Conservation (phyloP, 2,113 vertebrate genomes). For the Odontophorus gujanensis region DNA sequence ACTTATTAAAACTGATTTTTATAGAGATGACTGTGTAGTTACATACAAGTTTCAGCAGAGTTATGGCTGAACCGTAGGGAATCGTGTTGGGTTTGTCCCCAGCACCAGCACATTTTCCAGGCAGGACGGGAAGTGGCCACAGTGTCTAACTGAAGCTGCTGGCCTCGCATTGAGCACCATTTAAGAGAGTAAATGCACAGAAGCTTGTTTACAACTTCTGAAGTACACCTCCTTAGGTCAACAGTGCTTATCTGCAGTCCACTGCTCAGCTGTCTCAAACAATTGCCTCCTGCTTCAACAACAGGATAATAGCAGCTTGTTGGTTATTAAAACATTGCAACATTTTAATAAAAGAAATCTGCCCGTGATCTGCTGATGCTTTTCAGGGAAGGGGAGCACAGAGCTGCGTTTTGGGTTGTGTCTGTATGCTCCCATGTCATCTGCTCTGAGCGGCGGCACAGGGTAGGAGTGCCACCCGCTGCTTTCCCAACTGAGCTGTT, state of each 20-base stretch:
- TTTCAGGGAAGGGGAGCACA: background rate
- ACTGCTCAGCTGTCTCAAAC: background rate
- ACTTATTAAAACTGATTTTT: background rate
- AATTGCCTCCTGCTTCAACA: background rate
- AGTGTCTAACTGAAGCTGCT: background rate
- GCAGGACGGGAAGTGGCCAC: background rate
- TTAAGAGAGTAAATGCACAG: background rate
- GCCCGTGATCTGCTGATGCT: background rate
- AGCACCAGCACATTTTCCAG: background rate
- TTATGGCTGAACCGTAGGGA: background rate
- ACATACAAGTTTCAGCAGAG: background rate
- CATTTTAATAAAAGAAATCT: background rate
- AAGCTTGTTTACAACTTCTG: background rate
- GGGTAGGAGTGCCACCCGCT: background rate
- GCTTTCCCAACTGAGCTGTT: background rate
- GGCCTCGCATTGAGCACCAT: background rate
- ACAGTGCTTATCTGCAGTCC: background rate
- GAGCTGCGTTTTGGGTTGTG: background rate
- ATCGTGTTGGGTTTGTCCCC: background rate
- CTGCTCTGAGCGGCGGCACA: background rate
- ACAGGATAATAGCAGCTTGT: background rate
- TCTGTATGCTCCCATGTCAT: background rate
- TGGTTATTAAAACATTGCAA: background rate
- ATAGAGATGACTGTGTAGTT: background rate
- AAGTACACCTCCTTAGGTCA: background rate